A percentile compares a stretch with the other conserved stretches of the same genome.
Conservation (phyloP, 2,888 invertebrate genomes). For the Crossocerus cetratus region DNA sequence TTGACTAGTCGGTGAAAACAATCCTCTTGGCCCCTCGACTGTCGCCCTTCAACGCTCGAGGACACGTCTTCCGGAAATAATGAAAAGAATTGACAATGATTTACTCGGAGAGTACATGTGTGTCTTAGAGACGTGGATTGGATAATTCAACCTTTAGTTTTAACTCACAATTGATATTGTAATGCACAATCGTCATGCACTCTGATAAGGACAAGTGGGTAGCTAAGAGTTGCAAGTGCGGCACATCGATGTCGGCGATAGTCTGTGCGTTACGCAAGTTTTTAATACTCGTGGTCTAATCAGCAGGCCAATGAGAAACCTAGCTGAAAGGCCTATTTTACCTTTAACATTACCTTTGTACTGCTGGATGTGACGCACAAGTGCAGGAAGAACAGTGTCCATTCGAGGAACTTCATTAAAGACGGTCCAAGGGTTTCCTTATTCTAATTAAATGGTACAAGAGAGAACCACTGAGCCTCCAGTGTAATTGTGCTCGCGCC, state of each 20-base stretch:
- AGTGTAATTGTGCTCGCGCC: no score
- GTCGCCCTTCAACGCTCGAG: conserved; percentile 4
- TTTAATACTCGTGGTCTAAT: no score
- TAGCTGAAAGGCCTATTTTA: no score
- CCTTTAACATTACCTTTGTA: no score
- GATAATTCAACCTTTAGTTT: background rate
- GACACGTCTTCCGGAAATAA: background rate
- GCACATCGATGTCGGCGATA: conserved; percentile 37
- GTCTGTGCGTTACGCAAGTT: conserved; percentile 7
- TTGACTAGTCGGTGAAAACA: conserved; percentile 79
- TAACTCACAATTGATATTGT: conserved; percentile 30
- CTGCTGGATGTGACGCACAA: no score
- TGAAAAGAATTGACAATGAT: background rate
- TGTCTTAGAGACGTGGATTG: background rate
- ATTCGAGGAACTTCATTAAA: no score
- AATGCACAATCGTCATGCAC: conserved; percentile 38
- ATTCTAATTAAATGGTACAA: no score
- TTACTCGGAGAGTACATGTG: background rate
- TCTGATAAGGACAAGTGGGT: conserved; percentile 47
- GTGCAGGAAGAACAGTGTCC: no score
- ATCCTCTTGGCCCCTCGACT: conserved; percentile 32
- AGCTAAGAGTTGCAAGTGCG: conserved; percentile 46
- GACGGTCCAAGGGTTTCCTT: no score
- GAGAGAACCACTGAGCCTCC: no score
- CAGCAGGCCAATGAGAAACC: no score